Percentiles rank a stretch among this genome's conserved stretches.
These are phyloP conservation scores for Melanostoma mellinum DNA, from an alignment of 2,888 invertebrate genomes.

Conservation along the genomic window DNA sequence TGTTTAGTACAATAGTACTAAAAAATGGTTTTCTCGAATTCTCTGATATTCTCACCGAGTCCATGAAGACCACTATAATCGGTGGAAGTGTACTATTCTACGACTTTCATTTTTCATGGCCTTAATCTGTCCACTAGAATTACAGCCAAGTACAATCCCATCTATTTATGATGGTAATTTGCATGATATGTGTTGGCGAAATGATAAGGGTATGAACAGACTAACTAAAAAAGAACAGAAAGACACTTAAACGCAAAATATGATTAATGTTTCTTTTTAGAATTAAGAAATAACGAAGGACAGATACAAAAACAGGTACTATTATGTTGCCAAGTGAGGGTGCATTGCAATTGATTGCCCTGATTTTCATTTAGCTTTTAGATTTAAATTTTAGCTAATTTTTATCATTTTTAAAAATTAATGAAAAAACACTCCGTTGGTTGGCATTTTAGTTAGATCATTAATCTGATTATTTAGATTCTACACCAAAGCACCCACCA, in stretches of 20 bases:
- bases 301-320: background rate
- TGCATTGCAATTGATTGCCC: slow-evolving; percentile 35
- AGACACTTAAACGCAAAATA: background rate
- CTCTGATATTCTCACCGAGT: slow-evolving; percentile 16
- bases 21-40: background rate
- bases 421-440: slow-evolving; percentile 24
- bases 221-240: background rate
- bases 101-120: slow-evolving; percentile 16
- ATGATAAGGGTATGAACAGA: slow-evolving; percentile 33
- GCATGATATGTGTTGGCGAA: slow-evolving; percentile 57
- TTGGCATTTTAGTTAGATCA: slow-evolving; percentile 26
- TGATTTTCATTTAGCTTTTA: background rate
- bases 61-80: slow-evolving; percentile 44
- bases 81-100: background rate
- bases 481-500: no score
- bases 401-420: slow-evolving; percentile 1
- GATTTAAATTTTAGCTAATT: slow-evolving; percentile 18
- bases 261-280: slow-evolving; percentile 21
- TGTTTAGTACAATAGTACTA: slow-evolving; percentile 36
- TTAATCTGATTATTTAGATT: background rate
- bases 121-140: slow-evolving; percentile 56
- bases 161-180: slow-evolving; percentile 66
- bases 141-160: slow-evolving; percentile 13
- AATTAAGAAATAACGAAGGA: slow-evolving; percentile 7
- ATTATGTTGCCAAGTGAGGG: slow-evolving; percentile 43